phyloP scores from a whole-genome alignment of 1,140 invertebrate species.

The roundworm (Caenorhabditis elegans) region DNA sequence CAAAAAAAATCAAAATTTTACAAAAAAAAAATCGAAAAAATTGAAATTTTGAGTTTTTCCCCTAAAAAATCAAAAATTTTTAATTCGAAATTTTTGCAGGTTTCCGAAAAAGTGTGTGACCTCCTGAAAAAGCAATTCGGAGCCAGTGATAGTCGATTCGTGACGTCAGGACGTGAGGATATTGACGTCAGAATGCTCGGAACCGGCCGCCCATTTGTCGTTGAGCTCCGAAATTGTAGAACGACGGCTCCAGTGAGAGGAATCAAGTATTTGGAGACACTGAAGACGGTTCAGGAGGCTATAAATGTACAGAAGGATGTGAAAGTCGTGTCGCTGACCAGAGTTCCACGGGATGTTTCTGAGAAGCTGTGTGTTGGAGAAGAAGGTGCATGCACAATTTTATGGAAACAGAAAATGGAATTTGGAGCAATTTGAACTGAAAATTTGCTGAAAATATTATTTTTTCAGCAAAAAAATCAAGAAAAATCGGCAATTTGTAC shows the following conservation, averaged over 20 bases:
- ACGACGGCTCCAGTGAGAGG: constrained; percentile 29
- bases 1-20: too few relatives aligned
- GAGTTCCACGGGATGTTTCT: constrained; percentile 51
- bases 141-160: constrained; percentile 51
- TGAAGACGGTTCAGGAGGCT: constrained; percentile 31
- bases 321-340: constrained; percentile 46
- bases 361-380: constrained; percentile 56
- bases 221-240: constrained; percentile 53
- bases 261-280: constrained; percentile 7
- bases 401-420: too few relatives aligned
- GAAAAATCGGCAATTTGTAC: too few relatives aligned
- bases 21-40: too few relatives aligned
- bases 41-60: too few relatives aligned
- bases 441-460: too few relatives aligned
- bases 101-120: constrained; percentile 58
- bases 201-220: constrained; percentile 67
- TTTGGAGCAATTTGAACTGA: too few relatives aligned
- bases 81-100: constrained; percentile 43
- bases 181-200: constrained; percentile 69
- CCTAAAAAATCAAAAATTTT: too few relatives aligned
- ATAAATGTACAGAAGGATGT: constrained; percentile 51
- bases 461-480: too few relatives aligned
- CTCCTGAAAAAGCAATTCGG: constrained; percentile 47
- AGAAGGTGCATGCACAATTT: constrained; percentile 43
- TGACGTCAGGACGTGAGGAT: constrained; percentile 61